Percentiles rank a stretch among this genome's conserved stretches.
These are phyloP conservation scores for Cisticola juncidis DNA, from an alignment of 2,113 vertebrate species.

Conservation along the genomic window DNA sequence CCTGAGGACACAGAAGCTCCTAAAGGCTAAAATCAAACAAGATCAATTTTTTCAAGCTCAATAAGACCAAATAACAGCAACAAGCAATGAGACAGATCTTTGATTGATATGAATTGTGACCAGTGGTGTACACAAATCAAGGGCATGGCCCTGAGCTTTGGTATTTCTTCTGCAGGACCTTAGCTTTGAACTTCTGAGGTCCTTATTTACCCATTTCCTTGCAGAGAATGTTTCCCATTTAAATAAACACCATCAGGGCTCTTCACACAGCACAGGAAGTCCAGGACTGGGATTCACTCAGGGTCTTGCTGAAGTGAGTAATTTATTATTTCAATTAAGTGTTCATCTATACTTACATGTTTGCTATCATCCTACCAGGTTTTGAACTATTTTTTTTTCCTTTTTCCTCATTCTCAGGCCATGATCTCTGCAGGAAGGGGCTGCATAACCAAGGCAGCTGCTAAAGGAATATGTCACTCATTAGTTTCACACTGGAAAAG, in stretches of 20 bases:
- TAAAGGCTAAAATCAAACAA: background rate
- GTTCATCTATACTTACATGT: constrained; percentile 12
- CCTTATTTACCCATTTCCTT: constrained; percentile 46
- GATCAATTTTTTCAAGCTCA: background rate
- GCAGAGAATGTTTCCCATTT: constrained; percentile 47
- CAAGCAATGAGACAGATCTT: background rate
- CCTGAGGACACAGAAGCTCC: background rate
- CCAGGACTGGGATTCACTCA: constrained; percentile 16
- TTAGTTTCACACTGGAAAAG: constrained; percentile 66
- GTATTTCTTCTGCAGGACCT: background rate
- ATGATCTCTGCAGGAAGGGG: constrained; percentile 42
- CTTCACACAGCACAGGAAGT: constrained; percentile 50
- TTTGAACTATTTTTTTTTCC: background rate
- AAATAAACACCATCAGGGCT: constrained; percentile 46
- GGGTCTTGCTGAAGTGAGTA: constrained; percentile 35
- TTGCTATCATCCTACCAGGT: constrained; percentile 33
- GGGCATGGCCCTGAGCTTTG: background rate
- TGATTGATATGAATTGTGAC: background rate
- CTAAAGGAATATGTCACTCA: constrained; percentile 69
- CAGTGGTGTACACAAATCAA: background rate
- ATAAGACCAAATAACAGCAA: background rate
- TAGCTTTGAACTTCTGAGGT: constrained; percentile 48
- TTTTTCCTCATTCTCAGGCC: background rate
- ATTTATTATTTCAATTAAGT: constrained; percentile 71
- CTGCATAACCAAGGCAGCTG: constrained; percentile 56